Conservation (phyloP, 2,113 vertebrate genomes). For the Chrysemys picta region DNA sequence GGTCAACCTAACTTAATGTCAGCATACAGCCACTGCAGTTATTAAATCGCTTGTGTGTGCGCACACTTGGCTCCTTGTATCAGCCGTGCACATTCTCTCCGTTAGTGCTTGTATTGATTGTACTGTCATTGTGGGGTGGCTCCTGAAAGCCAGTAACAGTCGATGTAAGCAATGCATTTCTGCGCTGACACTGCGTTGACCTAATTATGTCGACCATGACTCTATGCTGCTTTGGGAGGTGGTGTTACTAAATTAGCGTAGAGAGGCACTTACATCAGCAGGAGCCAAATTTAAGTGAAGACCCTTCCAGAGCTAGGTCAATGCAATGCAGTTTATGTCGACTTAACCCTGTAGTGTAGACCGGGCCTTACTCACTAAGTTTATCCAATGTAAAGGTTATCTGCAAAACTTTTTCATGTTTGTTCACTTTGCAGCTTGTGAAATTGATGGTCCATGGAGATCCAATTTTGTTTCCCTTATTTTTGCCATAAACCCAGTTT, state of each 20-base stretch:
- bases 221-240: background rate
- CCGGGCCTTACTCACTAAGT: background rate
- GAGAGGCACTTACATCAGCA: background rate
- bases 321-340: background rate
- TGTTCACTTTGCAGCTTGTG: background rate
- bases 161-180: background rate
- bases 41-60: background rate
- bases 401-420: background rate
- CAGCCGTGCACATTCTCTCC: background rate
- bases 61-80: background rate
- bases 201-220: background rate
- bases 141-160: background rate
- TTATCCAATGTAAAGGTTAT: background rate
- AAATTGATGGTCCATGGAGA: background rate
- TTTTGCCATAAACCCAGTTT: background rate
- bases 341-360: background rate
- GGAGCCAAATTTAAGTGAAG: background rate
- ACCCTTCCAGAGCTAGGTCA: background rate
- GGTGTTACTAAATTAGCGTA: background rate
- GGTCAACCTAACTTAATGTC: background rate
- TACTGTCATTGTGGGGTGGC: background rate
- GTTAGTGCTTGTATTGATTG: background rate
- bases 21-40: background rate
- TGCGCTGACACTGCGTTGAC: background rate
- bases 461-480: background rate